These are phyloP conservation scores for Tylochromis polylepis DNA, from an alignment of 2,113 vertebrate species.

Conservation along the genomic window DNA sequence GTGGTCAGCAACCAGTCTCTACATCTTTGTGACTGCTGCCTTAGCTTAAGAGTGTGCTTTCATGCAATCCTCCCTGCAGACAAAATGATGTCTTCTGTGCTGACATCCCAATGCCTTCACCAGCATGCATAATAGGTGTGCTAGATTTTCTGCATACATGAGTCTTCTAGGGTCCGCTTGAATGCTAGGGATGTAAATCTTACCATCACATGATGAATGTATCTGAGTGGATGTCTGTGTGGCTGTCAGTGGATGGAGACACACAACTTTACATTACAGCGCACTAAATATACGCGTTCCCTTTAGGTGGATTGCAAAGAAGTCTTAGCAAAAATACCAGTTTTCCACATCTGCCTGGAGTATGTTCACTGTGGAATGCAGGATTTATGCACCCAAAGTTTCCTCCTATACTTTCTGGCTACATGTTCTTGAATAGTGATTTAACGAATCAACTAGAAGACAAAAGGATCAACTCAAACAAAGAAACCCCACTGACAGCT, in stretches of 20 bases:
- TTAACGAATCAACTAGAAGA: not conserved
- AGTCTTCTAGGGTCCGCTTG: not conserved
- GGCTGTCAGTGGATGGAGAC: not conserved
- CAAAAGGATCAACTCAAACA: not conserved
- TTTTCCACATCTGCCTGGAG: not conserved
- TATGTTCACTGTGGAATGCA: rapidly evolving
- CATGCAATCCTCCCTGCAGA: not conserved
- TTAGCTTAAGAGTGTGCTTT: not conserved
- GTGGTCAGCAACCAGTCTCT: not conserved
- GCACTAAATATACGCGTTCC: no score
- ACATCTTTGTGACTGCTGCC: not conserved
- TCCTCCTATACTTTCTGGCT: rapidly evolving
- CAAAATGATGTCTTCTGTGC: not conserved
- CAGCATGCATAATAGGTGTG: not conserved
- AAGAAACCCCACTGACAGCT: not conserved
- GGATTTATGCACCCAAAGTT: not conserved
- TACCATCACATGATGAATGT: not conserved
- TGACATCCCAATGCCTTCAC: not conserved
- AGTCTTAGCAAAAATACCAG: not conserved
- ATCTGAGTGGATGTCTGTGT: not conserved
- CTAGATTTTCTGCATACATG: not conserved
- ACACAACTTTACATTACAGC: no score
- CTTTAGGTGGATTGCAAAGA: not conserved
- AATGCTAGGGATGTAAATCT: not conserved
- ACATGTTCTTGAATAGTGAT: rapidly evolving